Base-by-base conservation (phyloP, 2,797 vertebrate genomes). In the Ispidina picta region DNA sequence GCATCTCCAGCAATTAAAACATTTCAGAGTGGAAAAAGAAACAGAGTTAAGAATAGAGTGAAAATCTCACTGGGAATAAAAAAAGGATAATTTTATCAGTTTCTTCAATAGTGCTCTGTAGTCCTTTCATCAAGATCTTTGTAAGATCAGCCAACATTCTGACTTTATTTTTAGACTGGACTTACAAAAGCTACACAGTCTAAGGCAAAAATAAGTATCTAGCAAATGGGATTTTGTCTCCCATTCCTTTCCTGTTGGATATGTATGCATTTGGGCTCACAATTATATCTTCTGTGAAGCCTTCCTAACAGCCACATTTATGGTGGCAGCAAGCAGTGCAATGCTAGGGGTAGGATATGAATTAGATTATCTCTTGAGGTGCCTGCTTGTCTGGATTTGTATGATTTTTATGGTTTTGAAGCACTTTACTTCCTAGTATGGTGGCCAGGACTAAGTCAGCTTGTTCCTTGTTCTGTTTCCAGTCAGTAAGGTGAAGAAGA, bases 71-170 rank as follows among this genome's bases (percentile, higher is more conserved):
- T 48, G 37, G 39, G 55, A 5, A 12, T 37, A 37, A 44, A 58
- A 58, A 79, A 91, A 16, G 4, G 31, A 71, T 74, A 23, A 76
- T 86, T 92, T 80, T 83, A 91, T 89, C 76, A 56, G 26, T 77
- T 83, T 77, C 62, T 87, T 86, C 63, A 72, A 81, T 66, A 81
- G 43, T 75, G n/a, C 59, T 73, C 72, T 82, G 16, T 43, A 79
- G 39, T 89, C 71, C 49, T 83, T 90, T 82, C 83, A 90, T 73
- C 64, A 92, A 91, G 19, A 71, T 91, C 65, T 87, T 92, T 87
- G 63, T 80, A 81, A 65, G 43, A 85, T 33, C 71, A 91, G 88
- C 63, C 89, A 93, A 72, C 13, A 78, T 76, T 92, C 59, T 78
- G 48, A 41, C 37, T 91, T 89, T 81, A 78, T 90, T 88, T 94